Percentiles rank a stretch among this genome's conserved stretches.
Conservation (phyloP, 2,888 invertebrate species). For the Pandemis cinnamomeana region DNA sequence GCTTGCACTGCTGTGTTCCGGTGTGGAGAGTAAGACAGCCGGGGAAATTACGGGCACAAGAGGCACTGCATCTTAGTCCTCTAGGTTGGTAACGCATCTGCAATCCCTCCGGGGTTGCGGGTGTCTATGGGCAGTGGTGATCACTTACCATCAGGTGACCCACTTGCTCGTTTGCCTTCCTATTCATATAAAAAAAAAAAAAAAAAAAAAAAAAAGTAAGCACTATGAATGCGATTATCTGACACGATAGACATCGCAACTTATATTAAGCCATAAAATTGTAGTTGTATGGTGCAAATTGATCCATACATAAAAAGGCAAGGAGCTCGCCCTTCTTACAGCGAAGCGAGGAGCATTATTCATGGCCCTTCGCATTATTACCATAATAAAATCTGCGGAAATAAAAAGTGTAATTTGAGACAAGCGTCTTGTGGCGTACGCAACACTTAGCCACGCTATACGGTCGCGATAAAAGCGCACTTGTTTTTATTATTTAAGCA, state of each 20-base stretch:
- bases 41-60: no score
- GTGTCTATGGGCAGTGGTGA: no score
- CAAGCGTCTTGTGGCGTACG: slow-evolving; percentile 66
- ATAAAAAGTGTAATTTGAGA: slow-evolving; percentile 75
- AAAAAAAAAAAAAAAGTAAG: no score
- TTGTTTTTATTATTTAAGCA: slow-evolving; percentile 50
- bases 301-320: slow-evolving; percentile 37
- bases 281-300: slow-evolving; percentile 22
- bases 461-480: slow-evolving; percentile 54
- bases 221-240: neutral
- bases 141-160: no score
- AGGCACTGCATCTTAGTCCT: no score
- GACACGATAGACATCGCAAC: neutral
- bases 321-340: slow-evolving; percentile 44
- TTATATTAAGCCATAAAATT: neutral
- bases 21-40: no score
- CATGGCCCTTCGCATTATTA: slow-evolving; percentile 67
- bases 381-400: slow-evolving; percentile 74
- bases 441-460: slow-evolving; percentile 59
- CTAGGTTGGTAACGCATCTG: no score
- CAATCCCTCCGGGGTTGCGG: no score
- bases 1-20: no score
- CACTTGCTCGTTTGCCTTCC: no score
- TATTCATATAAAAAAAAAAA: no score
- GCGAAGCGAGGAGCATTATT: slow-evolving; percentile 59